Evolutionary conservation across 1,140 invertebrate genomes (phyloP).

Genomic region (Triops cancriformis): DNA sequence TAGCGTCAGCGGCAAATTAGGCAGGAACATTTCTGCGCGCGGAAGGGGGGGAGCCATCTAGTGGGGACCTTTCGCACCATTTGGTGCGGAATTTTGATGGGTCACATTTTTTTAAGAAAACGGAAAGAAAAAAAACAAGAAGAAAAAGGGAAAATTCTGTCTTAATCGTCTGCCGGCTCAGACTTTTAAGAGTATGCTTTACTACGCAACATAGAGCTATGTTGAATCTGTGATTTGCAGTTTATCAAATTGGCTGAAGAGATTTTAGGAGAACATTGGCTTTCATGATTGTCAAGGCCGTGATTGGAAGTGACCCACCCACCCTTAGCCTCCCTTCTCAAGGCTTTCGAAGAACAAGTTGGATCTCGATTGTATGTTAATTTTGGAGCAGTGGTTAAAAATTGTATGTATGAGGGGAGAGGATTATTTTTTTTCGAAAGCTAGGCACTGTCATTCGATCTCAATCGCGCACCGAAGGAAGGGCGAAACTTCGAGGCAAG

Average conservation of each 20-base stretch:
- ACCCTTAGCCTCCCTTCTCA: neutral
- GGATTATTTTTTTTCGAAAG: neutral
- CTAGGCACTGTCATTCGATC: conserved; percentile 9
- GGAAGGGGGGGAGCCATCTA: neutral
- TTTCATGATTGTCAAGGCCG: neutral
- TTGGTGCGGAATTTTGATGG: neutral
- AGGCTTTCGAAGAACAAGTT: neutral
- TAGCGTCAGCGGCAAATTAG: neutral
- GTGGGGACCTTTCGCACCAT: neutral
- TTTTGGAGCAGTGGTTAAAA: neutral
- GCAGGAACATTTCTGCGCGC: neutral
- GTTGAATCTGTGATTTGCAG: neutral
- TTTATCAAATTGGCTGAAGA: neutral
- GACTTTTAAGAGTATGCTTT: neutral
- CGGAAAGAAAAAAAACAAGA: neutral
- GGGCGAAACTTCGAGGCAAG: neutral
- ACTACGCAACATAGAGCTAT: neutral
- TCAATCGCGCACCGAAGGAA: neutral
- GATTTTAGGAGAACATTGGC: neutral
- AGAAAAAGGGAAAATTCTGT: neutral
- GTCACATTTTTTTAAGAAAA: neutral
- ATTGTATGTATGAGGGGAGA: neutral
- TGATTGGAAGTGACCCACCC: neutral
- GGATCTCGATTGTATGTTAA: neutral
- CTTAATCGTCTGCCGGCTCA: neutral